Evolutionary conservation across 2,797 vertebrate species (phyloP), one percentile per base, ranked within the genome.

Genomic region (Echeneis naucrates): DNA sequence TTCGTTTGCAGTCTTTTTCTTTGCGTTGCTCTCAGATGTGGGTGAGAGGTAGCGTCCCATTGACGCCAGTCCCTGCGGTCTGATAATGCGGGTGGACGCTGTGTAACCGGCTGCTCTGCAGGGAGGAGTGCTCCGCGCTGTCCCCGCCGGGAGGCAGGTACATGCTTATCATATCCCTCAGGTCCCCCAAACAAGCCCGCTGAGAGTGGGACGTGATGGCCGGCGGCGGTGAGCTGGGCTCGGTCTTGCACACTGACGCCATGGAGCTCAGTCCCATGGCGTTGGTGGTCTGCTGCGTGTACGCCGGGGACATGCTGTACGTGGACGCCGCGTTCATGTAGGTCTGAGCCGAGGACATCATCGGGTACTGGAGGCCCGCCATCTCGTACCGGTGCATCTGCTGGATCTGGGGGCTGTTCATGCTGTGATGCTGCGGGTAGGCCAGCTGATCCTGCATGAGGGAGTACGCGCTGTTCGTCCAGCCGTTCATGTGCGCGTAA

Each of bases 161-260:
- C 98, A 99, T 98, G 95, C 98, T 99, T 92, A 99, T 99, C 98
- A 99, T 99, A 89, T 99, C 98, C 94, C 98, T 93, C 95, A 99
- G 95, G 92, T 99, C 98, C 70, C 98, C 98, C 88, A 99, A 94
- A 87, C 98, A 99, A 75, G 97, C 97, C 81, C 98, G 94, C 93
- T 99, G 98, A 57, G 97, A 98, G 92, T 98, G 97, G 72, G 98
- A 97, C 19, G 97, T 91, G 90, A 98, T 96, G 90, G 97, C 96
- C 69, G 96, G 95, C 17, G 97, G 97, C 26, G 96, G 97, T 1
- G 98, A 99, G 92, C 97, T 99, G 62, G 98, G 97, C 91, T 99
- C 98, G 13, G 96, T 96, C 92, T 99, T 99, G 85, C 98, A 98
- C 88, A 97, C 96, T 2, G 97, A 96, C 60, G 95, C 95, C 96